Conservation (phyloP, 1,140 invertebrate genomes). For the Pseudomyrmex cubaensis region DNA sequence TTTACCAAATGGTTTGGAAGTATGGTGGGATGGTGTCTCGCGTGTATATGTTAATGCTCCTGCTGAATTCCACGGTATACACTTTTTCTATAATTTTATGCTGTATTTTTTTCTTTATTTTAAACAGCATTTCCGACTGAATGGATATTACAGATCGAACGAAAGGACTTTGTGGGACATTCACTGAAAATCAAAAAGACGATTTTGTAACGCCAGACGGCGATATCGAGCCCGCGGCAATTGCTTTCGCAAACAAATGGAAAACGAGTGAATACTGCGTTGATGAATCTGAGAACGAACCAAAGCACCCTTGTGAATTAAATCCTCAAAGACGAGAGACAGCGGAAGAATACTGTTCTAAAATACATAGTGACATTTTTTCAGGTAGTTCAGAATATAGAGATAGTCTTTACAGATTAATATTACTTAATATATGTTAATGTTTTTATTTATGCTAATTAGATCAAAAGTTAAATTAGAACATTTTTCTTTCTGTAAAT, state of each 20-base stretch:
- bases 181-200: constrained; percentile 94
- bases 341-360: constrained; percentile 90
- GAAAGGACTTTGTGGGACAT: constrained; percentile 95
- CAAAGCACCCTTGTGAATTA: constrained; percentile 89
- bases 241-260: constrained; percentile 95
- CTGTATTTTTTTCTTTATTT: not conserved
- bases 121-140: not conserved
- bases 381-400: constrained; percentile 81
- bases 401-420: not conserved
- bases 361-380: constrained; percentile 90
- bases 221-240: constrained; percentile 90
- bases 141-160: constrained; percentile 69
- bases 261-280: constrained; percentile 91
- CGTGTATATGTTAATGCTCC: constrained; percentile 93
- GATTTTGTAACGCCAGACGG: constrained; percentile 95
- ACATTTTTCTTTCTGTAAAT: too few relatives aligned
- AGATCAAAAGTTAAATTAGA: too few relatives aligned
- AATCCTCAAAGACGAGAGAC: constrained; percentile 89
- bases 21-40: constrained; percentile 94
- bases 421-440: too few relatives aligned
- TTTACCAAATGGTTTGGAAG: constrained; percentile 90
- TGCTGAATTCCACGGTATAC: constrained; percentile 88
- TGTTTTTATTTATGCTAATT: too few relatives aligned
- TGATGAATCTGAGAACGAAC: constrained; percentile 85
- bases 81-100: not conserved